These are phyloP conservation scores for Microtus ochrogaster DNA, from an alignment of 2,113 vertebrate genomes.

Conservation along the genomic window DNA sequence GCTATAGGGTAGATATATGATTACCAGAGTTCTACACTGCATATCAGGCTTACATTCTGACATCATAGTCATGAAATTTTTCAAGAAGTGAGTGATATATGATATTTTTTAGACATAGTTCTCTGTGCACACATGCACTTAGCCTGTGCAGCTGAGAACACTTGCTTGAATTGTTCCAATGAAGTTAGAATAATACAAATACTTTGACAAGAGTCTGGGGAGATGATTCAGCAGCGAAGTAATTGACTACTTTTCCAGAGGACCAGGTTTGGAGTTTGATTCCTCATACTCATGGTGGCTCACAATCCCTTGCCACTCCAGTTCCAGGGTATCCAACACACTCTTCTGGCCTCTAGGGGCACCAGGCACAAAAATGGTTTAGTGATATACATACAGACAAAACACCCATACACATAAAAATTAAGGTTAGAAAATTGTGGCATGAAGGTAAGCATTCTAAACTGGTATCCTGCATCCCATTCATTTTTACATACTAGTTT, in stretches of 20 bases:
- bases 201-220: background rate
- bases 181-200: conserved; percentile 27
- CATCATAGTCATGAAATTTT: background rate
- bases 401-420: background rate
- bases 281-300: background rate
- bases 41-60: background rate
- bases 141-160: background rate
- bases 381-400: too few species aligned
- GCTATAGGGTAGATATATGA: background rate
- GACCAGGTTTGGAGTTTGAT: background rate
- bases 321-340: background rate
- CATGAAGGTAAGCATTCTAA: background rate
- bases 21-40: background rate
- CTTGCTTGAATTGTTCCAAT: background rate
- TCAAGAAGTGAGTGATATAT: background rate
- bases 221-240: background rate
- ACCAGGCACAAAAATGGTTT: background rate
- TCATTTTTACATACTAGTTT: background rate
- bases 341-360: background rate
- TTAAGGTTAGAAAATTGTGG: background rate
- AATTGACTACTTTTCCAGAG: background rate
- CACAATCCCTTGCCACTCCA: background rate
- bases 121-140: background rate
- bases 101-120: background rate
- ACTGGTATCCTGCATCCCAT: background rate